A percentile compares a stretch with the other conserved stretches of the same genome.
Conservation (phyloP, 2,797 vertebrate genomes). For the Microtus obscurus region DNA sequence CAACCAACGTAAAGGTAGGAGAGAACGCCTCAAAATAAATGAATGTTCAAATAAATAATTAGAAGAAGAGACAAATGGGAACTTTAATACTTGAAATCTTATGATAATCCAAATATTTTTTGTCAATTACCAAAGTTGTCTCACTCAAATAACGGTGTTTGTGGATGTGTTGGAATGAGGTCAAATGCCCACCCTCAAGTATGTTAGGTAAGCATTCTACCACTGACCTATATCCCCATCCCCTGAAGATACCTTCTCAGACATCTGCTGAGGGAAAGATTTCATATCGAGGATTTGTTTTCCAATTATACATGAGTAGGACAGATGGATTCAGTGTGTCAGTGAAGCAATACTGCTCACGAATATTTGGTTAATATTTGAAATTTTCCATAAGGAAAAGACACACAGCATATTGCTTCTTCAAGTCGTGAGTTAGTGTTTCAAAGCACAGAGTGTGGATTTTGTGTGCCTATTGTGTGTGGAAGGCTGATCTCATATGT, state of each 20-base stretch:
- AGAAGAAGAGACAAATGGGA: neutral
- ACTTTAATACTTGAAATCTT: neutral
- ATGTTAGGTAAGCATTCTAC: neutral
- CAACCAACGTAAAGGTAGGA: neutral
- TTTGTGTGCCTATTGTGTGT: neutral
- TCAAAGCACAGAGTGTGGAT: neutral
- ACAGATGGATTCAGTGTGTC: neutral
- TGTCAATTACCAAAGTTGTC: neutral
- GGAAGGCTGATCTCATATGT: neutral
- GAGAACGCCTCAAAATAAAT: neutral
- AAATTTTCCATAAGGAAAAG: constrained; percentile 24
- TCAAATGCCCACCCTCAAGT: neutral
- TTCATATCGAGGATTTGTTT: constrained; percentile 2
- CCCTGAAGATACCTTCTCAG: constrained; percentile 5
- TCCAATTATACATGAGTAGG: neutral
- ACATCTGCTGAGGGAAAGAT: constrained; percentile 27
- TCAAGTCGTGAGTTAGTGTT: neutral
- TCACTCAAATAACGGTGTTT: neutral
- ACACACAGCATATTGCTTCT: neutral
- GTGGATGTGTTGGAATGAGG: neutral
- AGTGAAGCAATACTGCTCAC: neutral
- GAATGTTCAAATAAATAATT: neutral
- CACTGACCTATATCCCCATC: too few species aligned
- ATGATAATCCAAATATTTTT: neutral
- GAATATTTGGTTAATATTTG: neutral